A percentile compares a stretch with the other conserved stretches of the same genome.
These are phyloP conservation scores for Paramacrobiotus metropolitanus DNA, from an alignment of 1,140 invertebrate species.

Conservation along the genomic window DNA sequence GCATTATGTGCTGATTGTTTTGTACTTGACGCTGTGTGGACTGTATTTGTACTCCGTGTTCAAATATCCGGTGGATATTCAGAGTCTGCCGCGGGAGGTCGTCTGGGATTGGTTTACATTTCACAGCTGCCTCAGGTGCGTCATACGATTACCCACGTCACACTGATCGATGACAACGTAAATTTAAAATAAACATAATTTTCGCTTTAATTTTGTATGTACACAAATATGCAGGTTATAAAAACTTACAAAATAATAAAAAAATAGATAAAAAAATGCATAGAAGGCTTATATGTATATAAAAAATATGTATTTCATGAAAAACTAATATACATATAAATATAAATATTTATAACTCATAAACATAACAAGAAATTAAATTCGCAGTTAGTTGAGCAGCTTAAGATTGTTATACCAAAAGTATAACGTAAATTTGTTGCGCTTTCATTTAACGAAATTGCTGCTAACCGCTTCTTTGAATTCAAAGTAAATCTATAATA, in stretches of 20 bases:
- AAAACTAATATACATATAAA: too few relatives aligned
- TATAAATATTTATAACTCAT: too few relatives aligned
- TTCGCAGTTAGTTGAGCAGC: too few relatives aligned
- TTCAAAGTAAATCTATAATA: too few relatives aligned
- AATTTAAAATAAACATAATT: background rate
- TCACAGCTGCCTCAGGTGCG: background rate
- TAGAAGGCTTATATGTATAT: too few relatives aligned
- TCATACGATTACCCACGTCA: background rate
- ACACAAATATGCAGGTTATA: background rate
- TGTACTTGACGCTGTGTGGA: background rate
- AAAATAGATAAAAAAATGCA: background rate
- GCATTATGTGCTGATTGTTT: background rate
- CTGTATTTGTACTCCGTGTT: background rate
- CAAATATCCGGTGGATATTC: background rate
- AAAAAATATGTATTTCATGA: too few relatives aligned
- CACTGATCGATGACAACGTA: background rate
- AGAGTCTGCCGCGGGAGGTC: background rate
- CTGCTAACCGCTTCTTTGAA: too few relatives aligned
- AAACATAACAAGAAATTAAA: too few relatives aligned
- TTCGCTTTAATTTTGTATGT: background rate
- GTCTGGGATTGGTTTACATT: background rate
- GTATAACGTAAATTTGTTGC: too few relatives aligned
- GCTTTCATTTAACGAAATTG: too few relatives aligned
- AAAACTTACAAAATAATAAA: background rate
- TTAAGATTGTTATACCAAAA: too few relatives aligned